Percentiles rank a stretch among this genome's conserved stretches.
These are phyloP conservation scores for Gavia stellata DNA, from an alignment of 2,113 vertebrate genomes.

Conservation along the genomic window DNA sequence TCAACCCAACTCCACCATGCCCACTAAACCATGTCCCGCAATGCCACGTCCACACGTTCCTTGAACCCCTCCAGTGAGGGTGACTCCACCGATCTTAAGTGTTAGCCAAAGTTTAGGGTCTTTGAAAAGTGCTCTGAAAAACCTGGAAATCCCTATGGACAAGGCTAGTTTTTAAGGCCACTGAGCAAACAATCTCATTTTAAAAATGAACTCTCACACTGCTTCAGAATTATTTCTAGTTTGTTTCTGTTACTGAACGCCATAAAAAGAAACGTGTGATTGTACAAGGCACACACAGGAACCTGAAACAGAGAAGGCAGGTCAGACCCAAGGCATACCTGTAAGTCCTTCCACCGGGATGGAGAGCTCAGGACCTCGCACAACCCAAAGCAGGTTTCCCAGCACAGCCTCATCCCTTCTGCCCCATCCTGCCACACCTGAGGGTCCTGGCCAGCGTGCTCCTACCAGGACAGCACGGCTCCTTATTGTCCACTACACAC, in stretches of 20 bases:
- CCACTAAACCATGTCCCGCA: too few relatives aligned
- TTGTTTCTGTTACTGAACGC: not conserved
- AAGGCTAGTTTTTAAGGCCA: not conserved
- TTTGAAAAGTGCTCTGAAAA: not conserved
- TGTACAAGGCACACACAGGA: not conserved
- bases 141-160: not conserved
- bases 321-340: not conserved
- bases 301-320: not conserved
- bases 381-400: not conserved
- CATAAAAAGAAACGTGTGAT: not conserved
- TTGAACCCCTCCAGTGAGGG: too few relatives aligned
- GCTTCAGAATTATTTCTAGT: not conserved
- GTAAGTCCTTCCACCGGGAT: not conserved
- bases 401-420: too few relatives aligned
- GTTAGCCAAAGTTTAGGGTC: not conserved
- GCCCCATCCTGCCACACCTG: not conserved
- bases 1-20: too few relatives aligned
- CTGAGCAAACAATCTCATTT: not conserved
- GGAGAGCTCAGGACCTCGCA: not conserved
- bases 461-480: not conserved
- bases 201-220: not conserved
- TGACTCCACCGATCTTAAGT: too few relatives aligned
- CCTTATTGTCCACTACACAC: too few relatives aligned
- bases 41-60: too few relatives aligned
- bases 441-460: not conserved